phyloP scores from a whole-genome alignment of 2,797 vertebrate species.

The Clarias pachynema region DNA sequence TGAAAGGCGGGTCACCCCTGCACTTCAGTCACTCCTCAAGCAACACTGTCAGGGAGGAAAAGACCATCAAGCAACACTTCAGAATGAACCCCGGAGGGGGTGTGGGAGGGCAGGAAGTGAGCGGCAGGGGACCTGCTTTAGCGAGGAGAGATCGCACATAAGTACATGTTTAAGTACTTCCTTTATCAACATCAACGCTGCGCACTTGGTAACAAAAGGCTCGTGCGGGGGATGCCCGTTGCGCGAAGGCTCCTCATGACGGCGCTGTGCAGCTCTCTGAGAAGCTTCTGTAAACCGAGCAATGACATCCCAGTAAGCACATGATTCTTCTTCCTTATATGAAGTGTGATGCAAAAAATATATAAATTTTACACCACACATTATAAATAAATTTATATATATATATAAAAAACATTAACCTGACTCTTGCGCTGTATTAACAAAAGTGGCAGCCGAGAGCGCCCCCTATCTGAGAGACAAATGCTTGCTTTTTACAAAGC shows the following conservation, averaged over 20 bases:
- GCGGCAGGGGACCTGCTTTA: constrained; percentile 45
- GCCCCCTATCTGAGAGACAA: constrained; percentile 49
- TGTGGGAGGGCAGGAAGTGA: constrained; percentile 37
- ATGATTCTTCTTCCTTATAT: not conserved
- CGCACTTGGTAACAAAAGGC: constrained; percentile 54
- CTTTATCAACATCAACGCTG: constrained; percentile 48
- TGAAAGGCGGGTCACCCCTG: constrained; percentile 47
- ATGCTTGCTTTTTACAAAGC: constrained; percentile 32
- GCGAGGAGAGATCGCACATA: constrained; percentile 52
- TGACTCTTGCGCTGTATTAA: not conserved
- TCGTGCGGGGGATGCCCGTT: constrained; percentile 39
- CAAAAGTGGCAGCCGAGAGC: not conserved
- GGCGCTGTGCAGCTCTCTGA: not conserved
- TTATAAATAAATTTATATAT: no score
- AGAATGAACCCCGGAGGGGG: constrained; percentile 28
- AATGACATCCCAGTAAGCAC: no score
- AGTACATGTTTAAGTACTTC: constrained; percentile 59
- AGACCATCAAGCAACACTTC: constrained; percentile 57
- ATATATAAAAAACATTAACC: not conserved
- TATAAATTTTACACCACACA: no score
- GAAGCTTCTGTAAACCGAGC: not conserved
- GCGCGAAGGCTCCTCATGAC: not conserved
- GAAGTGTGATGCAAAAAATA: not conserved
- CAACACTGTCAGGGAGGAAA: constrained; percentile 56
- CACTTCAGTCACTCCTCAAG: constrained; percentile 52